Evolutionary conservation across 2,113 vertebrate species (phyloP), one percentile per base, ranked within the genome.

Genomic region (Campylomormyrus tamandua): DNA sequence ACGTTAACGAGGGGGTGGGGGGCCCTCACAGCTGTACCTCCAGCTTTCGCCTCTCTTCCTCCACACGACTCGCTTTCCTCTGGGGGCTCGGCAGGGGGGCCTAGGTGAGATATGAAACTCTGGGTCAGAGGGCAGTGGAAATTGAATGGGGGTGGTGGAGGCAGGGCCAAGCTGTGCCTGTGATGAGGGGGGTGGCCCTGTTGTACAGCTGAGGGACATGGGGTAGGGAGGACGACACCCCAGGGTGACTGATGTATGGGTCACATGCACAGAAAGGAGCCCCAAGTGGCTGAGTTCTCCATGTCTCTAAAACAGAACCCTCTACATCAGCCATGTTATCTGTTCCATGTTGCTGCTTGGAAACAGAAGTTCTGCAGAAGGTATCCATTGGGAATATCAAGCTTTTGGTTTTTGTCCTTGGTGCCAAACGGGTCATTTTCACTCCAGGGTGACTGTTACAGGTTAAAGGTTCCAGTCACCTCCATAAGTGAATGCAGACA

Each of bases 1-100:
- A n/a, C n/a, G n/a, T n/a, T n/a, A n/a, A n/a, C n/a, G n/a, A n/a
- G 21, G 86, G 42, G 89, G 15, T 45, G 52, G 70, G 87, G 31
- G 92, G 66, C 93, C 86, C 92, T 95, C 92, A 95, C 90, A 93
- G 92, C 92, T 95, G 96, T 97, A 98, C 96, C 97, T 97, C 97
- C 77, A 95, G 96, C 92, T 96, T 97, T 96, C 96, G 97, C 95
- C 96, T 97, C 94, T 96, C 97, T 96, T 98, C 95, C 95, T 96
- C 96, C 94, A 95, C 93, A 94, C 94, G 96, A 95, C 95, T 97
- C 91, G 95, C 92, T 97, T 97, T 97, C 95, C 97, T 97, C 95
- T 95, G 11, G 94, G 94, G 93, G 92, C 92, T 92, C 93, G 96
- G 94, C 95, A 93, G 95, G 91, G 95, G 95, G 92, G 95, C 96